Evolutionary conservation across 2,113 vertebrate species (phyloP).

Genomic region (Vanacampus margaritifer): DNA sequence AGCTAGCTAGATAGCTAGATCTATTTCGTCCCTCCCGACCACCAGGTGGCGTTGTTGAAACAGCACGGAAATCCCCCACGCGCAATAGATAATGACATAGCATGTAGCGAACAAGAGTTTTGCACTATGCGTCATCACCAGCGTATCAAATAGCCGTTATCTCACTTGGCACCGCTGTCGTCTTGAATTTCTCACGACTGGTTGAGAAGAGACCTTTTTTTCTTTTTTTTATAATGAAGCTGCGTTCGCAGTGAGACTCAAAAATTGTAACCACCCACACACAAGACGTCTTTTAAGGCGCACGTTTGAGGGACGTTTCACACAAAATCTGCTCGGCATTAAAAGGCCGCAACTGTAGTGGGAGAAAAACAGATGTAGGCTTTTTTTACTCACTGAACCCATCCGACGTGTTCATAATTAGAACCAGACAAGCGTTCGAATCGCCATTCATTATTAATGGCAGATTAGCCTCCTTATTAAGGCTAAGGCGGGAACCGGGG

Average conservation of each 20-base stretch:
- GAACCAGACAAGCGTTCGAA: conserved; percentile 67
- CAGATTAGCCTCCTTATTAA: conserved; percentile 72
- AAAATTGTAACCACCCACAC: background rate
- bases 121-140: background rate
- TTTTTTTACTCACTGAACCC: conserved; percentile 37
- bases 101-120: too few relatives aligned
- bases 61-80: too few relatives aligned
- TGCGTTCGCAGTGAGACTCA: conserved; percentile 12
- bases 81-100: too few relatives aligned
- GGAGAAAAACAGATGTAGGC: conserved; percentile 58
- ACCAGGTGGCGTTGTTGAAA: too few relatives aligned
- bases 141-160: conserved; percentile 29
- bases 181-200: conserved; percentile 32
- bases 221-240: conserved; percentile 12
- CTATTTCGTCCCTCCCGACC: too few relatives aligned
- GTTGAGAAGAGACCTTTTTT: conserved; percentile 30
- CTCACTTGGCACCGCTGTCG: conserved; percentile 49
- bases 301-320: conserved; percentile 6
- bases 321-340: conserved; percentile 45
- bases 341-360: conserved; percentile 60
- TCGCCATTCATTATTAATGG: conserved; percentile 73
- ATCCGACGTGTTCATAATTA: conserved; percentile 68
- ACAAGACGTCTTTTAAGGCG: conserved; percentile 9
- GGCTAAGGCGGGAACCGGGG: conserved; percentile 42
- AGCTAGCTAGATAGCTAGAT: too few relatives aligned